Base-by-base conservation (phyloP, 2,113 vertebrate species). In the Platichthys flesus region DNA sequence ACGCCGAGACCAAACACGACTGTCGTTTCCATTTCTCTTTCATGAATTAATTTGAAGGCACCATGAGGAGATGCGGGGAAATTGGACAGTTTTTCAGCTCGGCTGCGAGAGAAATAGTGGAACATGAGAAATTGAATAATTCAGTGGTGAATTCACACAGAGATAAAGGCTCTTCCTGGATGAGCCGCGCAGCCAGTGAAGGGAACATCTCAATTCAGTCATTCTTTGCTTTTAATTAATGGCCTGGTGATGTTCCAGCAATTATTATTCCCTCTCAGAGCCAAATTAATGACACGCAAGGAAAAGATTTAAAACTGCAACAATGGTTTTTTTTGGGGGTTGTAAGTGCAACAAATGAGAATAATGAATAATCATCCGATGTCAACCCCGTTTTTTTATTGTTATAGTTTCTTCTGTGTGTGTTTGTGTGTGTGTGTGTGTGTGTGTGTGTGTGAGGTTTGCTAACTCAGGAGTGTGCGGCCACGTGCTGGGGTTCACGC, bases 191-290 rank as follows among this genome's bases (percentile, higher is more conserved):
- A 8, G 20, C 61, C 68, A 67, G 5, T 78, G 51, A 66, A 67
- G 28, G 64, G 13, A 67, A 67, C 74, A 79, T 80, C 52, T 78
- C 20, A 49, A 64, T 64, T 76, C 67, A 67, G 60, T 58, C 62
- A 55, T 71, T 81, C 57, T 51, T 26, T 69, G 71, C 52, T 79
- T 86, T 83, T 86, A 76, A 82, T 79, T 67, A 74, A 75, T 67
- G 67, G 65, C 55, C 70, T 66, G 62, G 76, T 74, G 71, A 64
- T 54, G 56, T 81, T 58, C 28, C 55, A 78, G 69, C 71, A 23
- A 52, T 76, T 37, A 52, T 75, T 76, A 72, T 71, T 83, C 61
- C 52, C 9, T 24, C 56, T 55, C 47, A 7, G 28, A 6, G 23
- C 47, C 37, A 59, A 69, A 16, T 9, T 49, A 65, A 57, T 40